Conservation (phyloP, 2,113 vertebrate species). For the Cisticola juncidis region DNA sequence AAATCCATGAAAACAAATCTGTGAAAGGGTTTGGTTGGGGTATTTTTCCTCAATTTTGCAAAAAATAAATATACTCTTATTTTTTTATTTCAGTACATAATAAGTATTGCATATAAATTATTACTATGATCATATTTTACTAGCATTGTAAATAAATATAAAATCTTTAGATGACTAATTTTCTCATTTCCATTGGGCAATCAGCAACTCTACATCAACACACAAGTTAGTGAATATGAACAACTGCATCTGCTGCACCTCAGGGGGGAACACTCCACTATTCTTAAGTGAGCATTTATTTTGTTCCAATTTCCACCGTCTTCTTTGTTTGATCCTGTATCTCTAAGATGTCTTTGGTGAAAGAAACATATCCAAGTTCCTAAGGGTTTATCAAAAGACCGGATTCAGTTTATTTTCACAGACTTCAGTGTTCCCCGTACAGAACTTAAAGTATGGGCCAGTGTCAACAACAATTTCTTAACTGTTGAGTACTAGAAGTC, state of each 20-base stretch:
- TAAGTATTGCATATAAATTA: not conserved
- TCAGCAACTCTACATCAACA: not conserved
- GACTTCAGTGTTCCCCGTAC: not conserved
- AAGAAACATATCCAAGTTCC: not conserved
- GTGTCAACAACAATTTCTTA: not conserved
- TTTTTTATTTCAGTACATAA: not conserved
- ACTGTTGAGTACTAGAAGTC: not conserved
- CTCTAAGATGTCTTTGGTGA: not conserved
- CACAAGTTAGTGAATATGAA: not conserved
- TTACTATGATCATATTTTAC: not conserved
- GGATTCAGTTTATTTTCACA: not conserved
- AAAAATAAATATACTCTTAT: not conserved
- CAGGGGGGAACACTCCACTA: not conserved
- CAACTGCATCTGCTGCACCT: not conserved
- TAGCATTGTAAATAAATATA: not conserved
- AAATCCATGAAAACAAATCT: not conserved
- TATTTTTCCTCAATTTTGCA: not conserved
- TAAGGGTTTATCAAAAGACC: not conserved
- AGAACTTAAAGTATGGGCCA: not conserved
- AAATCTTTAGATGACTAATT: not conserved
- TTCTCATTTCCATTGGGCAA: not conserved
- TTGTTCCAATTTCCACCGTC: not conserved
- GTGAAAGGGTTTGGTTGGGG: not conserved
- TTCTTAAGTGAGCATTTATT: not conserved
- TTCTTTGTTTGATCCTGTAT: not conserved